phyloP scores from a whole-genome alignment of 2,888 invertebrate species.

The Xestia sexstrigata region DNA sequence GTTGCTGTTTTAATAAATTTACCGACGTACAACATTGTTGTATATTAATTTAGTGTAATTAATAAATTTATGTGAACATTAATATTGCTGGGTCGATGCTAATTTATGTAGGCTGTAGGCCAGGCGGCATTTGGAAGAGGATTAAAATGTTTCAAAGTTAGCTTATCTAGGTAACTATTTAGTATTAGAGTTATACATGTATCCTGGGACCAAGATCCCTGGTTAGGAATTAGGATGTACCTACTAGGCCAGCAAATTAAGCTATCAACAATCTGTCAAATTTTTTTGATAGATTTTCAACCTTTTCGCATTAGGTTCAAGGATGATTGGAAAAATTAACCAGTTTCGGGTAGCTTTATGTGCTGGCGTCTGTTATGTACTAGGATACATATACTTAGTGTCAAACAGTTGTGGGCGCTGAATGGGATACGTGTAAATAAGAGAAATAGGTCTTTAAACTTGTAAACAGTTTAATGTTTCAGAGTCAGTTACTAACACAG shows the following conservation, averaged over 20 bases:
- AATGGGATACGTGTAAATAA: neutral
- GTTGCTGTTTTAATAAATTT: conserved; percentile 43
- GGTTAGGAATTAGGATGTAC: too few species aligned
- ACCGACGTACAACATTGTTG: conserved; percentile 30
- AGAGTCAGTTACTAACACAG: too few species aligned
- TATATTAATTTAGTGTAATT: conserved; percentile 40
- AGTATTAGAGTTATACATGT: neutral
- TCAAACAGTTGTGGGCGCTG: neutral
- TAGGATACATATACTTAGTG: neutral
- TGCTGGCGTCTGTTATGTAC: too few species aligned
- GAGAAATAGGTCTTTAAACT: neutral
- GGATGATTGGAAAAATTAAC: too few species aligned
- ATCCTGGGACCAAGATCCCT: too few species aligned
- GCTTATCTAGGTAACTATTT: neutral
- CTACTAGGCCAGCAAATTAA: too few species aligned
- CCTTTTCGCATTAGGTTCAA: too few species aligned
- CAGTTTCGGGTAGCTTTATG: too few species aligned
- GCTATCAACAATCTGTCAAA: too few species aligned
- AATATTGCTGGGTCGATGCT: conserved; percentile 15
- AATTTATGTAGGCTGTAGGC: conserved; percentile 11
- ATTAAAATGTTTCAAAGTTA: neutral
- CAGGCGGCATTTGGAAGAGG: neutral
- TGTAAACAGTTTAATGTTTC: too few species aligned
- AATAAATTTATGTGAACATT: conserved; percentile 42
- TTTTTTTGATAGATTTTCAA: too few species aligned